Conservation (phyloP, 2,113 vertebrate genomes). For the Forbesichthys agassizii region DNA sequence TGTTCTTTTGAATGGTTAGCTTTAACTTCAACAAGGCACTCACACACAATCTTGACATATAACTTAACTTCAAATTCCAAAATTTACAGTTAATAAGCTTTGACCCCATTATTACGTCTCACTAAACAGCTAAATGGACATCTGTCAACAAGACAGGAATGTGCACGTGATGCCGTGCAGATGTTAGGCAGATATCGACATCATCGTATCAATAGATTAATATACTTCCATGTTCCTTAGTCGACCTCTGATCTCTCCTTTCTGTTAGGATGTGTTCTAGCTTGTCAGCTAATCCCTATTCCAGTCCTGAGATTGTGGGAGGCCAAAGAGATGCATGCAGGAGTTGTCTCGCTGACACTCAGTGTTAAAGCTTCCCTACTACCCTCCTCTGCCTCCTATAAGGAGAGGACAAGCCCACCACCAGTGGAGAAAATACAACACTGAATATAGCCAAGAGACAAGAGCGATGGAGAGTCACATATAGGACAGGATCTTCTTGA, state of each 20-base stretch:
- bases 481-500: not conserved
- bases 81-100: too few species aligned
- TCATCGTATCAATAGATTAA: constrained; percentile 10
- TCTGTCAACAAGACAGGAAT: too few species aligned
- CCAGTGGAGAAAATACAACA: constrained; percentile 21
- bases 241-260: constrained; percentile 39
- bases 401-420: not conserved
- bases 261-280: constrained; percentile 52
- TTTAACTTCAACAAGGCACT: not conserved
- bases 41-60: not conserved
- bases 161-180: constrained; percentile 11
- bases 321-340: constrained; percentile 52
- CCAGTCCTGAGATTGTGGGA: constrained; percentile 42
- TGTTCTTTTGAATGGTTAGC: not conserved
- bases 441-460: not conserved
- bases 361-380: constrained; percentile 57
- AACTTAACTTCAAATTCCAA: too few species aligned
- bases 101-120: too few species aligned
- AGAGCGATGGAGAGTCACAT: constrained; percentile 7
- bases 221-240: constrained; percentile 20
- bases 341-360: constrained; percentile 59
- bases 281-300: constrained; percentile 62
- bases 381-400: constrained; percentile 56
- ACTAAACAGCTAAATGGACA: too few species aligned
- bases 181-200: not conserved